Evolutionary conservation across 1,140 invertebrate genomes (phyloP).

Genomic region (Spodoptera frugiperda): DNA sequence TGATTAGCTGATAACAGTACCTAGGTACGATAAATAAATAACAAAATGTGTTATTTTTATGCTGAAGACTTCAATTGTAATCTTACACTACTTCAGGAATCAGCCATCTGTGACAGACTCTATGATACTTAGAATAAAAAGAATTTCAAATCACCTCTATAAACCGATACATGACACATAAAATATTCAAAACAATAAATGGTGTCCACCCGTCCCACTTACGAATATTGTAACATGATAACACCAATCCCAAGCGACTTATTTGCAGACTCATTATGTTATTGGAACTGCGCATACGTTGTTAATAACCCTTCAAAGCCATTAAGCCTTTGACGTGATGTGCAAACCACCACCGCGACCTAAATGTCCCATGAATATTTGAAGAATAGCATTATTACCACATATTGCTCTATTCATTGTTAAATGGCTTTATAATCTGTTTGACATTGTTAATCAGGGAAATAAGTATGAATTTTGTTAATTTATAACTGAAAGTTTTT

Average conservation of each 20-base stretch:
- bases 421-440: slow-evolving; percentile 5
- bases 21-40: too few species aligned
- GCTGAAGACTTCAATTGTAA: too few species aligned
- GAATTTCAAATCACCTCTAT: too few species aligned
- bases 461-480: neutral
- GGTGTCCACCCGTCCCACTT: neutral
- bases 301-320: slow-evolving; percentile 28
- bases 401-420: neutral
- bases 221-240: slow-evolving; percentile 6
- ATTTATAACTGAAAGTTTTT: too few species aligned
- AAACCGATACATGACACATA: neutral
- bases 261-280: slow-evolving; percentile 21
- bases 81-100: too few species aligned
- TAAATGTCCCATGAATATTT: slow-evolving; percentile 18
- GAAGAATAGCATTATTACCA: neutral
- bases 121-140: too few species aligned
- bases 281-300: neutral
- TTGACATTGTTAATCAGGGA: neutral
- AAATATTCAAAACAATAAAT: too few species aligned
- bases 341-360: neutral
- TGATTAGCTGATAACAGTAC: too few species aligned
- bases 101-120: too few species aligned
- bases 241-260: slow-evolving; percentile 8
- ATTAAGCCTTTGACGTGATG: slow-evolving; percentile 28
- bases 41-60: too few species aligned